These are phyloP conservation scores for Poeciliopsis presidionis DNA, from an alignment of 2,797 vertebrate genomes.

Conservation along the genomic window DNA sequence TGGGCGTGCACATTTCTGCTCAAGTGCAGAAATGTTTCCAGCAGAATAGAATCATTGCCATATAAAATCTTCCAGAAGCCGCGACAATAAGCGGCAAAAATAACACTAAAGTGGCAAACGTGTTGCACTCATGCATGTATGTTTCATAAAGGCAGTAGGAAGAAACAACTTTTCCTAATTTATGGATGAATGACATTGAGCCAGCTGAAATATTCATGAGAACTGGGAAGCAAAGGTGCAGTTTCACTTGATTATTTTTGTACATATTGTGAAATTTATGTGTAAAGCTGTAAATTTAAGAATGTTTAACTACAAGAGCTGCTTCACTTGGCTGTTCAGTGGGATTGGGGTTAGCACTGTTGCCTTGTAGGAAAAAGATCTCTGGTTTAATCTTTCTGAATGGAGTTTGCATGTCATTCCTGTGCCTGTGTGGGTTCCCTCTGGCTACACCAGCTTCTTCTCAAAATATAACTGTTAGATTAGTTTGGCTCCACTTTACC, in stretches of 20 bases:
- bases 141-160: constrained; percentile 38
- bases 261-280: constrained; percentile 18
- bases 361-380: not conserved
- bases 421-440: not conserved
- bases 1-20: constrained; percentile 37
- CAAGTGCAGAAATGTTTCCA: constrained; percentile 29
- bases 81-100: constrained; percentile 12
- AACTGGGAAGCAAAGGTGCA: constrained; percentile 27
- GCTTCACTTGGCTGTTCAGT: not conserved
- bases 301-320: constrained; percentile 23
- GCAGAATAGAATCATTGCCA: constrained; percentile 9
- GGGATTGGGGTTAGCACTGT: not conserved
- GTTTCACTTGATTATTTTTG: constrained; percentile 32
- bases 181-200: constrained; percentile 56
- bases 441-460: not conserved
- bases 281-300: constrained; percentile 13
- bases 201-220: constrained; percentile 55
- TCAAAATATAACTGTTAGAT: not conserved
- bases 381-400: not conserved
- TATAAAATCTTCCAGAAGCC: constrained; percentile 19
- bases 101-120: constrained; percentile 8
- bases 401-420: not conserved
- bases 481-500: not conserved
- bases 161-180: constrained; percentile 44
- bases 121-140: constrained; percentile 44